Percentiles rank a stretch among this genome's conserved stretches.
Conservation (phyloP, 2,113 vertebrate species). For the Petroica traversi region DNA sequence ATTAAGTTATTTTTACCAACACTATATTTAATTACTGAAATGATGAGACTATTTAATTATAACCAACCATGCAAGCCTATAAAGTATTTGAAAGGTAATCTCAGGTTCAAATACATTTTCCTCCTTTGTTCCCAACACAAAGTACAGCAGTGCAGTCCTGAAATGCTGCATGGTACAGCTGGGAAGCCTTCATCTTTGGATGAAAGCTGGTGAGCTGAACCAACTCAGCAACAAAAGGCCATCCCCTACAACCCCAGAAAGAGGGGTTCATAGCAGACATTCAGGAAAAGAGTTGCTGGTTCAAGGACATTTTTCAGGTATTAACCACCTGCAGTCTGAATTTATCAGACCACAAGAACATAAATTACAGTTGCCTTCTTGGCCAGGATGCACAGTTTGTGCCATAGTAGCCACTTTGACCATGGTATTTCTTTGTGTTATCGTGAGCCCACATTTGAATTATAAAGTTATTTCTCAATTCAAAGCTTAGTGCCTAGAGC, state of each 20-base stretch:
- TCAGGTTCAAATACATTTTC: not conserved
- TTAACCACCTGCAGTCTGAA: not conserved
- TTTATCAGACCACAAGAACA: not conserved
- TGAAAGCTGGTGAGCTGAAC: not conserved
- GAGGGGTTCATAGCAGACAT: not conserved
- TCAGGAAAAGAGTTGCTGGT: not conserved
- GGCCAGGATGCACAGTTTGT: not conserved
- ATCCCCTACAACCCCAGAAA: not conserved
- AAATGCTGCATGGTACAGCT: not conserved
- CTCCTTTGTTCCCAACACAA: not conserved
- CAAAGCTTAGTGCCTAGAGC: slow-evolving; percentile 35
- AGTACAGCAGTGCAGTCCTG: not conserved
- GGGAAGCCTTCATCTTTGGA: not conserved
- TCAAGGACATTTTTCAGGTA: not conserved
- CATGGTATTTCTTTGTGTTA: not conserved
- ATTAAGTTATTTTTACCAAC: not conserved
- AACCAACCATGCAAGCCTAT: not conserved
- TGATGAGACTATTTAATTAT: not conserved
- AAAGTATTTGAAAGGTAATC: not conserved
- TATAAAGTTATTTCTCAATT: slow-evolving; percentile 42
- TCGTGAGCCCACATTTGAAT: not conserved
- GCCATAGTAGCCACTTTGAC: not conserved
- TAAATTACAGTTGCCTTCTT: not conserved
- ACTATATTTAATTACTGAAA: not conserved
- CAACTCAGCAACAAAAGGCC: not conserved